These are phyloP conservation scores for Xestia ashworthii DNA, from an alignment of 2,888 invertebrate species.

Conservation along the genomic window DNA sequence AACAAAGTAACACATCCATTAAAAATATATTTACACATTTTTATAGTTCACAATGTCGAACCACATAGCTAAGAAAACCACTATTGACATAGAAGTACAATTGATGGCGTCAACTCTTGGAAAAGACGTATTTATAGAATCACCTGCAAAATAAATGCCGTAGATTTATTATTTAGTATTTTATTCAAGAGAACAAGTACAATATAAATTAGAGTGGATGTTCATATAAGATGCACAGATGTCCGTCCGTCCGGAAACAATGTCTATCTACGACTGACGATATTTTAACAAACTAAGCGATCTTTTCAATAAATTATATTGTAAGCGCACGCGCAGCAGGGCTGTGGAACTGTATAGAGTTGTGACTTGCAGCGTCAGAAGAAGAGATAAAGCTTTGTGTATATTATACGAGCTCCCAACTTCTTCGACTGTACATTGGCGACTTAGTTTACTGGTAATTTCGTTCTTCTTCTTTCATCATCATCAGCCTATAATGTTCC, in stretches of 20 bases:
- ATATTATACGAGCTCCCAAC: no score
- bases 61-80: constrained; percentile 54
- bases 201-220: constrained; percentile 72
- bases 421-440: no score
- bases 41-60: constrained; percentile 60
- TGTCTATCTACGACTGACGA: constrained; percentile 76
- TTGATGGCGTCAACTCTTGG: constrained; percentile 55
- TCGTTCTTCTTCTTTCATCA: no score
- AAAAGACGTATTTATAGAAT: constrained; percentile 61
- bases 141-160: constrained; percentile 62
- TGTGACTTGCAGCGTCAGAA: constrained; percentile 48
- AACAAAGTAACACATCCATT: constrained; percentile 63
- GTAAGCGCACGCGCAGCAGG: constrained; percentile 69
- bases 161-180: constrained; percentile 58
- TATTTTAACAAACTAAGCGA: constrained; percentile 82
- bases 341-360: constrained; percentile 53
- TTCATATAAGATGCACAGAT: constrained; percentile 72
- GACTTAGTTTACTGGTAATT: no score
- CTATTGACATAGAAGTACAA: constrained; percentile 61
- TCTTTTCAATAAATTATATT: constrained; percentile 79
- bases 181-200: constrained; percentile 50
- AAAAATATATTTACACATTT: constrained; percentile 65
- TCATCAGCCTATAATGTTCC: no score
- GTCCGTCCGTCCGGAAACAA: constrained; percentile 72
- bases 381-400: not conserved